Percentiles rank a stretch among this genome's conserved stretches.
Evolutionary conservation across 2,797 vertebrate species (phyloP).

Genomic region (Eidolon dupreanum): DNA sequence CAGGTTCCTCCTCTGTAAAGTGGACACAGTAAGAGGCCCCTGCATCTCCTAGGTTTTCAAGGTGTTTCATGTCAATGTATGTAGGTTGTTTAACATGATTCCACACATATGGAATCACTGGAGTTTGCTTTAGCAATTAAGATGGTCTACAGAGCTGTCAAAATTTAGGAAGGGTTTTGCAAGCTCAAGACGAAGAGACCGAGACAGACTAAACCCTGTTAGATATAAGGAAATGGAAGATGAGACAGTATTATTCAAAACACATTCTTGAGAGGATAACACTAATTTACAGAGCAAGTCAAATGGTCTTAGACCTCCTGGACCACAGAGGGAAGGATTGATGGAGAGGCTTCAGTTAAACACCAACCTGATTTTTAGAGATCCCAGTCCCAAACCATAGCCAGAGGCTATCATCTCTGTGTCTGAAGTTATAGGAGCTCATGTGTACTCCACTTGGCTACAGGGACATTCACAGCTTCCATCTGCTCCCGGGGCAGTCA

Average conservation of each 20-base stretch:
- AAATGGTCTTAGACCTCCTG: not conserved
- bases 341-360: not conserved
- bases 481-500: slow-evolving; percentile 42
- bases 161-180: not conserved
- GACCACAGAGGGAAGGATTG: not conserved
- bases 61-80: rapidly evolving
- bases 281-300: slow-evolving; percentile 35
- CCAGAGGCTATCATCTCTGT: slow-evolving; percentile 7
- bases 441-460: slow-evolving; percentile 55
- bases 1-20: not conserved
- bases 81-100: not conserved
- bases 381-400: not conserved
- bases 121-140: not conserved
- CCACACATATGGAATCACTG: not conserved
- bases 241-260: slow-evolving; percentile 8
- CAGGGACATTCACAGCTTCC: slow-evolving; percentile 70
- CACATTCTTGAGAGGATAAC: not conserved
- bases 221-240: not conserved
- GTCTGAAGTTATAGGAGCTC: not conserved
- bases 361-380: not conserved
- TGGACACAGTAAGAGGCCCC: not conserved
- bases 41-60: not conserved
- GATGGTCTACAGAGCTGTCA: not conserved
- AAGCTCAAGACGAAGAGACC: not conserved
- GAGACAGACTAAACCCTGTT: not conserved